Conservation (phyloP, 2,888 invertebrate genomes). For the Ectropis crepuscularia region DNA sequence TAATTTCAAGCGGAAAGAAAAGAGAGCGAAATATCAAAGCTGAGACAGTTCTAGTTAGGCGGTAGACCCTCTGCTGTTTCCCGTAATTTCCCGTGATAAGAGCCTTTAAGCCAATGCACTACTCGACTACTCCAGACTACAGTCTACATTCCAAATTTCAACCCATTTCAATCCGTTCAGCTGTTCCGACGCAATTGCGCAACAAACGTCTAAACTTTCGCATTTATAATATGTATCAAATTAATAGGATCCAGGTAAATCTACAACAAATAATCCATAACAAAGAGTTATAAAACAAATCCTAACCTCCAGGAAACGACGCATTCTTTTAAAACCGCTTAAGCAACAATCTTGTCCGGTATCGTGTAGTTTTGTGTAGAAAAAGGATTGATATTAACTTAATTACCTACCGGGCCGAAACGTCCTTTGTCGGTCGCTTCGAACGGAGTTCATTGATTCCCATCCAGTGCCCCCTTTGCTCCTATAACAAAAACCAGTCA, state of each 20-base stretch:
- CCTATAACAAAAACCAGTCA: constrained; percentile 61
- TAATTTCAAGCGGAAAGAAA: too few species aligned
- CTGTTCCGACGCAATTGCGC: too few species aligned
- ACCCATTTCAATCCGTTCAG: too few species aligned
- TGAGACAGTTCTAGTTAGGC: too few species aligned
- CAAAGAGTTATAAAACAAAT: constrained; percentile 15
- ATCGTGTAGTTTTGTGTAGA: constrained; percentile 54
- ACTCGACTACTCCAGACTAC: too few species aligned
- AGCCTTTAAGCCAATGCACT: too few species aligned
- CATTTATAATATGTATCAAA: too few species aligned
- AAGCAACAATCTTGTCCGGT: constrained; percentile 34
- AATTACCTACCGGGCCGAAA: constrained; percentile 80
- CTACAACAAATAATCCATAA: not conserved
- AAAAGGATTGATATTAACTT: constrained; percentile 78
- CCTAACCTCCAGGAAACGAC: constrained; percentile 11
- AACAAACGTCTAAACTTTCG: too few species aligned
- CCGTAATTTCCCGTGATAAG: too few species aligned
- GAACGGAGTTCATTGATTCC: constrained; percentile 82
- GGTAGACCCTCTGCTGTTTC: too few species aligned
- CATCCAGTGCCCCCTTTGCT: constrained; percentile 76
- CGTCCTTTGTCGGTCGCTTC: constrained; percentile 81
- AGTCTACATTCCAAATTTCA: too few species aligned
- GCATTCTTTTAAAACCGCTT: constrained; percentile 25
- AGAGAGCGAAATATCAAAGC: too few species aligned
- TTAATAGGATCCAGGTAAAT: not conserved